phyloP scores from a whole-genome alignment of 2,113 vertebrate genomes.

The Loxodonta africana region DNA sequence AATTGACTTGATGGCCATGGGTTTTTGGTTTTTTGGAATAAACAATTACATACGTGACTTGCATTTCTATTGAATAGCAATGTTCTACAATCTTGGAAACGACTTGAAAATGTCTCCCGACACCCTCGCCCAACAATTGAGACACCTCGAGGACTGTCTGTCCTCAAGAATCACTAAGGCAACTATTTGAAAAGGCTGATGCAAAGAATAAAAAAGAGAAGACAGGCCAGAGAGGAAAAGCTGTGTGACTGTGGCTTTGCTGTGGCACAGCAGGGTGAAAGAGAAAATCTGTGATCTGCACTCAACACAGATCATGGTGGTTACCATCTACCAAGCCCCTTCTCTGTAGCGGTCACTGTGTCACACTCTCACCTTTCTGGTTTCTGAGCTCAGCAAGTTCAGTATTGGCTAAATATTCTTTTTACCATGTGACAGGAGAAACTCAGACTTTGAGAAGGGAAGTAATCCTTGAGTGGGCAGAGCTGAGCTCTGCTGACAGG shows the following conservation, averaged over 20 bases:
- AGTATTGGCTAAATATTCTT: neutral
- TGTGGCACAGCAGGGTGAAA: rapidly evolving
- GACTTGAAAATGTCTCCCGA: neutral
- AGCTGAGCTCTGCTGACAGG: neutral
- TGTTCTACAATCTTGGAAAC: neutral
- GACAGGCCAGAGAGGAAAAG: neutral
- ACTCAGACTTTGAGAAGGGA: neutral
- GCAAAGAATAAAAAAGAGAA: neutral
- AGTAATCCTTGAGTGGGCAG: neutral
- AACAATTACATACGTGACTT: neutral
- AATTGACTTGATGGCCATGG: neutral
- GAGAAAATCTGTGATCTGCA: neutral
- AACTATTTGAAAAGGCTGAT: neutral
- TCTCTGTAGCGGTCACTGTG: rapidly evolving
- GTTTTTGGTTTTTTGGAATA: neutral
- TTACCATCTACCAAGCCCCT: neutral
- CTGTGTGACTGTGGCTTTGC: neutral
- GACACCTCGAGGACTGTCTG: neutral
- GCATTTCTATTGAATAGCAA: neutral
- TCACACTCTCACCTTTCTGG: neutral
- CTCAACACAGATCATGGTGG: neutral
- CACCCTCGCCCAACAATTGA: too few relatives aligned
- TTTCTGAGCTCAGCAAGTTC: neutral
- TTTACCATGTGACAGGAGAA: neutral
- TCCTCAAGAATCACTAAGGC: neutral